Conservation (phyloP, 2,888 invertebrate species). For the Pharmacophagus antenor region DNA sequence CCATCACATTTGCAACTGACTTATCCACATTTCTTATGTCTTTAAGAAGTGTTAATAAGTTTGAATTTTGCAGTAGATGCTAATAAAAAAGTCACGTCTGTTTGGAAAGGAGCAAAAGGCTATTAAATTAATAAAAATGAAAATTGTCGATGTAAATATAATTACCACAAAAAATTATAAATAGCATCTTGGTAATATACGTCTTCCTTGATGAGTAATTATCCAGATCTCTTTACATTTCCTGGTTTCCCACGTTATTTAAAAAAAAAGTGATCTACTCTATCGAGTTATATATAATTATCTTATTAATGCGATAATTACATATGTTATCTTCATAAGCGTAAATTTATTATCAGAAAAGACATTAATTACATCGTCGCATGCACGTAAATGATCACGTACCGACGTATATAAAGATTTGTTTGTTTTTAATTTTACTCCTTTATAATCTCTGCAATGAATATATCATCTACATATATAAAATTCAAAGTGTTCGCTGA, state of each 20-base stretch:
- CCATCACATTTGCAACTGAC: too few relatives aligned
- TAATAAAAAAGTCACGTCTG: too few relatives aligned
- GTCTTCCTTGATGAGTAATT: background rate
- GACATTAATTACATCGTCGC: background rate
- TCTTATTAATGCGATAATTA: slow-evolving; percentile 5
- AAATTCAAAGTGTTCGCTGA: too few relatives aligned
- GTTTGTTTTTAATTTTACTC: background rate
- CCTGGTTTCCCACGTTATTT: background rate
- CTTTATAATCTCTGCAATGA: background rate
- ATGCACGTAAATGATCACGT: slow-evolving; percentile 11
- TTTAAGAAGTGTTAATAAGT: too few relatives aligned
- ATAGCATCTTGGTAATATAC: too few relatives aligned
- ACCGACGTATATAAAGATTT: background rate
- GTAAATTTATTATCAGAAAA: slow-evolving; percentile 4
- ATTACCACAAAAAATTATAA: too few relatives aligned
- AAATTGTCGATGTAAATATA: too few relatives aligned
- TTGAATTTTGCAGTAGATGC: too few relatives aligned
- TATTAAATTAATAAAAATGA: too few relatives aligned
- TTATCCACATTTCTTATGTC: too few relatives aligned
- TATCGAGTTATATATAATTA: background rate
- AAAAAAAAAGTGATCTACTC: background rate
- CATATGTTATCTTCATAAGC: slow-evolving; percentile 16
- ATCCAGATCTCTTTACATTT: background rate
- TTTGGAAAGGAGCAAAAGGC: too few relatives aligned
- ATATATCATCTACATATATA: too few relatives aligned